phyloP scores from a whole-genome alignment of 2,888 invertebrate species.

The Acleris literana region DNA sequence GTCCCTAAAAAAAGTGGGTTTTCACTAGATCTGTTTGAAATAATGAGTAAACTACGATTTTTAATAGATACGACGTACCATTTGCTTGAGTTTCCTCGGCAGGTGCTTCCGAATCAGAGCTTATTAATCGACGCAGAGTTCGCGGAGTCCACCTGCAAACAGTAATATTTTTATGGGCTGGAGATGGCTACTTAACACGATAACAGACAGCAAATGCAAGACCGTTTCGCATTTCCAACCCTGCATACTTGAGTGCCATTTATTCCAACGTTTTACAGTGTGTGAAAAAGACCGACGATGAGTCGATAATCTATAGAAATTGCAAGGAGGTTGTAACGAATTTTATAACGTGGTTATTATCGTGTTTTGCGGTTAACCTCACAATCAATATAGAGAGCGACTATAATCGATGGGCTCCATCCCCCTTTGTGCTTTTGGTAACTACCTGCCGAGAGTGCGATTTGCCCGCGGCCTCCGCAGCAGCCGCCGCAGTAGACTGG shows the following conservation, averaged over 20 bases:
- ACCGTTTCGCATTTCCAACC: too few species aligned
- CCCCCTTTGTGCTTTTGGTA: not conserved
- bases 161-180: not conserved
- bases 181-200: too few species aligned
- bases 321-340: too few species aligned
- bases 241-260: too few species aligned
- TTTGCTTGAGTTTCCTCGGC: constrained; percentile 54
- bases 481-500: constrained; percentile 60
- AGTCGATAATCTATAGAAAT: too few species aligned
- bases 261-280: too few species aligned
- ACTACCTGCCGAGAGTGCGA: constrained; percentile 62
- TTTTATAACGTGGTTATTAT: too few species aligned
- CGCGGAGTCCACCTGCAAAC: constrained; percentile 69
- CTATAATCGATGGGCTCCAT: not conserved
- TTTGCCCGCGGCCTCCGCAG: constrained; percentile 55
- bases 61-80: constrained; percentile 49
- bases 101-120: constrained; percentile 63
- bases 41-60: not conserved
- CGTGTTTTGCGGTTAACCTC: too few species aligned
- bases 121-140: constrained; percentile 65
- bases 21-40: too few species aligned
- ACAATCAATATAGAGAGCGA: too few species aligned
- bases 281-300: too few species aligned
- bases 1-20: constrained; percentile 40
- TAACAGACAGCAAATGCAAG: too few species aligned